Evolutionary conservation across 1,140 invertebrate species (phyloP).

Genomic region (Steinernema khuongi): DNA sequence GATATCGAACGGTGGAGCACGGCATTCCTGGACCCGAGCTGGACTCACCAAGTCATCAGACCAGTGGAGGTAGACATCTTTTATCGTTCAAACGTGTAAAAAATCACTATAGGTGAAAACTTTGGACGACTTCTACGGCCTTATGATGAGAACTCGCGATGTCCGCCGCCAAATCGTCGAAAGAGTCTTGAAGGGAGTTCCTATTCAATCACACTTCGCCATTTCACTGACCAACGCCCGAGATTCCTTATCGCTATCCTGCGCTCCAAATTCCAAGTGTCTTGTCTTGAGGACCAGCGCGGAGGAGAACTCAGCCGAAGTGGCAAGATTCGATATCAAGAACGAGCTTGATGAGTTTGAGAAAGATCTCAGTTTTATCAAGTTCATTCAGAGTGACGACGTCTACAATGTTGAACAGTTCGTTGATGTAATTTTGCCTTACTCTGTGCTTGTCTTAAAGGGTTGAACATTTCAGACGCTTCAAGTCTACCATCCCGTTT

Average conservation of each 20-base stretch:
- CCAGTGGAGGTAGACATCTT: conserved; percentile 38
- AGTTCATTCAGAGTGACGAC: conserved; percentile 57
- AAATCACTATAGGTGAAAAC: conserved; percentile 30
- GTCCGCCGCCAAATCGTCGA: conserved; percentile 57
- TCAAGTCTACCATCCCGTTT: conserved; percentile 53
- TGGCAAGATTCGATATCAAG: conserved; percentile 51
- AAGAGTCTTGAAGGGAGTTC: conserved; percentile 55
- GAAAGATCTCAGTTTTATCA: conserved; percentile 52
- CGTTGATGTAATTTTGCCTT: conserved; percentile 36
- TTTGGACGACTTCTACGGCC: conserved; percentile 51
- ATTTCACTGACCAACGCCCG: conserved; percentile 54
- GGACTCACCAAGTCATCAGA: conserved; percentile 57
- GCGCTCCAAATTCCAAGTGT: conserved; percentile 27
- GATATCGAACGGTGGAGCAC: conserved; percentile 56
- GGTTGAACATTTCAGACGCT: conserved; percentile 36
- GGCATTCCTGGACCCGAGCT: conserved; percentile 54
- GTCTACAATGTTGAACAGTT: conserved; percentile 55
- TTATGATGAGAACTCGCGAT: conserved; percentile 56
- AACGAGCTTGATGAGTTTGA: conserved; percentile 56
- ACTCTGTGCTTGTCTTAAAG: conserved; percentile 6
- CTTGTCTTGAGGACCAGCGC: conserved; percentile 36
- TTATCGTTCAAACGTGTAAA: not conserved
- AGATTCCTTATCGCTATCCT: conserved; percentile 26
- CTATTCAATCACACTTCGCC: conserved; percentile 53
- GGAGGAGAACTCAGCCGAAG: conserved; percentile 21